Evolutionary conservation across 2,113 vertebrate species (phyloP).

Genomic region (Ceratotherium simum): DNA sequence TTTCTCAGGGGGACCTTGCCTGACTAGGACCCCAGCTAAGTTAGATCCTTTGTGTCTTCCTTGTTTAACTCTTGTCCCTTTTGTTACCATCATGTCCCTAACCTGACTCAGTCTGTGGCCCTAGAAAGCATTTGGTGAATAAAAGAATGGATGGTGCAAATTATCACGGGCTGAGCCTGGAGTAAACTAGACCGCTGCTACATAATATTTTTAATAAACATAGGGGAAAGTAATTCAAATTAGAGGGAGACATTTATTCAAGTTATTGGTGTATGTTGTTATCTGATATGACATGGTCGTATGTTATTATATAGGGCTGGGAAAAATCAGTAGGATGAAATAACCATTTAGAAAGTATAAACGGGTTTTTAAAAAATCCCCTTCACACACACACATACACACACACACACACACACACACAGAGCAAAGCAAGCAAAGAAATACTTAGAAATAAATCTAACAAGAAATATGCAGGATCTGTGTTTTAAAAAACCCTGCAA

Average conservation of each 20-base stretch:
- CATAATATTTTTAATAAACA: neutral
- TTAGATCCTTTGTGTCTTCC: neutral
- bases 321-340: neutral
- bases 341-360: neutral
- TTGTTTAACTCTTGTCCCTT: neutral
- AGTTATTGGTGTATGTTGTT: neutral
- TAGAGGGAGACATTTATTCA: neutral
- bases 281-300: neutral
- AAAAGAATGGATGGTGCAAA: neutral
- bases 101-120: neutral
- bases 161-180: neutral
- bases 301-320: neutral
- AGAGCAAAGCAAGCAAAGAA: neutral
- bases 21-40: neutral
- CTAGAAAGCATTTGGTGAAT: neutral
- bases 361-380: neutral
- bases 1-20: neutral
- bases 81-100: neutral
- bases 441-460: conserved; percentile 2
- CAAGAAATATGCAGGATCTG: neutral
- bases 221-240: neutral
- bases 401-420: neutral
- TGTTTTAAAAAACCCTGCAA: neutral
- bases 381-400: neutral
- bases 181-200: neutral